Base-by-base conservation (phyloP, 2,888 invertebrate genomes). In the Autographa pulchrina region DNA sequence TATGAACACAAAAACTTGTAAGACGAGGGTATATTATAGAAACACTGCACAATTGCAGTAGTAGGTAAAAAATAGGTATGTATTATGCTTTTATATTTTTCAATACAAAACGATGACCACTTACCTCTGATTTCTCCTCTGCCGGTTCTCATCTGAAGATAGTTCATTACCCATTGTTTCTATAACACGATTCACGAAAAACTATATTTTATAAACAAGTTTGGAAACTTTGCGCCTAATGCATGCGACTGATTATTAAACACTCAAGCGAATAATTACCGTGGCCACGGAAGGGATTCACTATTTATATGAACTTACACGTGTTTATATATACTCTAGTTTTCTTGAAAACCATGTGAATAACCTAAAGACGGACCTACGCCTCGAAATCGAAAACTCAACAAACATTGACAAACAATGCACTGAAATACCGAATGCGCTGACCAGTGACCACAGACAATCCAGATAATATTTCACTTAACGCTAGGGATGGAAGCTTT, bases 151-250 rank as follows among this genome's bases (percentile, higher is more conserved):
- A 13, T 43, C 63, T n/a, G 38, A 60, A 0, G 74, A 74, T 67
- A 74, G 70, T 9, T 75, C 75, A n/a, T 48, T 25, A 16, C 75
- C 75, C 75, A 75, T 75, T 6, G 48, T 61, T 9, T n/a, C n/a
- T 25, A 35, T 35, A 38, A 25, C 16, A 41, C 56, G 16, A 58
- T 25, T 25, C 25, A 25, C 25, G 25, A 9, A 64, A 38, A 54
- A 32, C 32, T 18, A 35, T 25, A 25, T 25, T 56, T 64, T 16
- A 16, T 11, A 13, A 18, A 6, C 7, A 13, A 32, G 1, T 32
- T 25, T 25, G 18, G 13, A 4, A 56, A 56, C 20, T 20, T 20
- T 25, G 2, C 13, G 13, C 20, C 13, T 3, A 9, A 9, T 48
- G n/a, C 48, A 48, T 7, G 7, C 48, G 0, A n/a, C 48, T 5